phyloP scores from a whole-genome alignment of 64 coral and sea anemone genomes.

The Actinia tenebrosa region DNA sequence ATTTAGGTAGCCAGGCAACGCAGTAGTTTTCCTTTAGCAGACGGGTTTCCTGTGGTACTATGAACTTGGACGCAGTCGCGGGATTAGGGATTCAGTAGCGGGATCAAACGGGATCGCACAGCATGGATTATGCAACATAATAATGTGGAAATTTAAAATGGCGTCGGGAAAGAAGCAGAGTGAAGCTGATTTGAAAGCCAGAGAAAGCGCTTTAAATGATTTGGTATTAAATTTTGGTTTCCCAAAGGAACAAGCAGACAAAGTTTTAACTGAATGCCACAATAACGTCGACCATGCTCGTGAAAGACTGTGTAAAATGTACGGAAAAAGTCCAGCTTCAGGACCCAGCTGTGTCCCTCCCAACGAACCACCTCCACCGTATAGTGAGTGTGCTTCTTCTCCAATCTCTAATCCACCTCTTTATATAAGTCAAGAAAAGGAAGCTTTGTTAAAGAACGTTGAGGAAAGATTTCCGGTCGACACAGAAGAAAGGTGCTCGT shows the following conservation, averaged over 20 bases:
- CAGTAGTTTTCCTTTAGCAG: no score
- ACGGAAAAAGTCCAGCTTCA: neutral
- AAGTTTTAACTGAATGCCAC: conserved; percentile 52
- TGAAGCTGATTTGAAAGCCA: neutral
- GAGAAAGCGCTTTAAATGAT: conserved; percentile 30
- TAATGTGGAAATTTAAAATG: conserved; percentile 20
- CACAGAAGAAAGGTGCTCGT: conserved; percentile 61
- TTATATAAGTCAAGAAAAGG: conserved; percentile 66
- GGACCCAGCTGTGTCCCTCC: conserved; percentile 14
- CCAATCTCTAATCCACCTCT: conserved; percentile 46
- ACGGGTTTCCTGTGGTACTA: neutral
- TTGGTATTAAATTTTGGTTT: conserved; percentile 54
- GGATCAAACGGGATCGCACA: neutral
- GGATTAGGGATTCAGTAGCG: neutral
- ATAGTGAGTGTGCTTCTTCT: conserved; percentile 38
- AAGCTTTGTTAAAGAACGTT: conserved; percentile 46
- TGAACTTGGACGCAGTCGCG: neutral
- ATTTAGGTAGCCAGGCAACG: no score
- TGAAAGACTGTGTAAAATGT: conserved; percentile 32
- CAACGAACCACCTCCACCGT: conserved; percentile 63
- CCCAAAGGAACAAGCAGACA: conserved; percentile 54
- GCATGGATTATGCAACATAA: neutral
- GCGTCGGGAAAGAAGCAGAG: neutral
- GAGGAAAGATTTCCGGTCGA: conserved; percentile 31
- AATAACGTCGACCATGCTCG: conserved; percentile 40